Base-by-base conservation (phyloP, 1,140 invertebrate species). In the Papilio polyxenes region DNA sequence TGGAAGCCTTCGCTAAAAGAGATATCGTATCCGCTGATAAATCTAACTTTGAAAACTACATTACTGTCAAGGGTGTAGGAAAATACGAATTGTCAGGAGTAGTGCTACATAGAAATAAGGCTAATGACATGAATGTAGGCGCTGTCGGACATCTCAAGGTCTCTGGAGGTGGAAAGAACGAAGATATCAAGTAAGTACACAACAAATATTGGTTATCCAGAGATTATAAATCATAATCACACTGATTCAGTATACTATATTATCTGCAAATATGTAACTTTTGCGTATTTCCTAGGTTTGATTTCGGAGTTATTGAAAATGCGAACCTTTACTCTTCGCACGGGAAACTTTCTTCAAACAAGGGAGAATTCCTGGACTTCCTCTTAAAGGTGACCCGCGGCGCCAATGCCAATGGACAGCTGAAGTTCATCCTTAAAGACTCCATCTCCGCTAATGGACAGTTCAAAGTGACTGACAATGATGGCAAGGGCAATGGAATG, bases 21-120 rank as follows among this genome's bases (percentile, higher is more conserved):
- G 94, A 95, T 17, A 92, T 96, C 7, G 76, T 96, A 0, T 93
- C 86, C 2, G 92, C 94, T 6, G 95, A 95, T 9, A 96, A 96
- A 86, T 96, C 95, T 40, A 96, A 96, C 82, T 95, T 96, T 59
- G 93, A 95, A 51, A 96, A 96, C 83, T 95, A 95, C 13, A 74
- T 97, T 1, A 95, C 95, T 49, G 80, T 97, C 2, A 95, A 95
- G 9, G 95, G 96, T n/a, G 95, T 96, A 15, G 95, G 95, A 44
- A 96, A 96, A 88, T 96, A 96, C 82, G 95, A 96, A 84, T 90
- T 96, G 0, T 95, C 95, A 10, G 95, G 96, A n/a, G 93, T 94
- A 0, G 90, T 96, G 0, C 89, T 91, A 0, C 95, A 96, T 85
- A 95, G 95, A 48, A 83, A 95, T 2, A 94, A 95, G 79, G 90